Evolutionary conservation across 2,888 invertebrate genomes (phyloP).

Genomic region (Geophilus truncorum): DNA sequence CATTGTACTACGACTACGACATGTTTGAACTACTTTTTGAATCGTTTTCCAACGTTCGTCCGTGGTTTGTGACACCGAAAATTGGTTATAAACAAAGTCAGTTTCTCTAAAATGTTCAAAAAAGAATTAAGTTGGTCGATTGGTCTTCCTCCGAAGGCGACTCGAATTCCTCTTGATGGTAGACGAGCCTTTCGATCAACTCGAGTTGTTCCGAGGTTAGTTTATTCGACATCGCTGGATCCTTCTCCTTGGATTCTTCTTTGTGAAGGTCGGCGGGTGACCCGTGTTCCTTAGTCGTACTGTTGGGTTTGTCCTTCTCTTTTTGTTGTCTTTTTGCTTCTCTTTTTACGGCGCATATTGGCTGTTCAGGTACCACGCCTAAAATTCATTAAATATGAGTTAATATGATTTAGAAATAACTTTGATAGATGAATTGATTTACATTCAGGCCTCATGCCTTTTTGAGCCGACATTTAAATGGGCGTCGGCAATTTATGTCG

Average conservation of each 20-base stretch:
- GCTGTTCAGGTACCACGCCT: slow-evolving; percentile 92
- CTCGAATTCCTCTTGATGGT: slow-evolving; percentile 95
- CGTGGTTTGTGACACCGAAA: no score
- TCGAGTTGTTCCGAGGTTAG: slow-evolving; percentile 77
- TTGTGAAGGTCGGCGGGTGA: slow-evolving; percentile 52
- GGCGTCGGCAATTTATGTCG: no score
- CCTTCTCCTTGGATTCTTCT: slow-evolving; percentile 25
- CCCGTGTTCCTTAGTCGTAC: slow-evolving; percentile 56
- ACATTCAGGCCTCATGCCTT: no score
- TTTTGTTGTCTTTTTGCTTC: slow-evolving; percentile 91
- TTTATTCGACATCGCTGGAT: slow-evolving; percentile 29
- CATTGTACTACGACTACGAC: no score
- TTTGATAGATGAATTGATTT: no score
- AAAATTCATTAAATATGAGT: no score
- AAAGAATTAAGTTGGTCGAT: slow-evolving; percentile 65
- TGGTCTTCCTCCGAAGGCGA: slow-evolving; percentile 91
- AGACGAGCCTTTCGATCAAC: slow-evolving; percentile 90
- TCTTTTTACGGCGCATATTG: slow-evolving; percentile 91
- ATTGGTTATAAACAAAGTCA: no score
- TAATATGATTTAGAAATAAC: no score
- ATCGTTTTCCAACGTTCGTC: no score
- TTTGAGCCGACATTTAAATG: no score
- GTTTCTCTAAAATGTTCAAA: no score
- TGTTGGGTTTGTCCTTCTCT: slow-evolving; percentile 76
- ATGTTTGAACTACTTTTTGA: no score